These are phyloP conservation scores for Apodemia hepburni DNA, from an alignment of 2,888 invertebrate species.

Conservation along the genomic window DNA sequence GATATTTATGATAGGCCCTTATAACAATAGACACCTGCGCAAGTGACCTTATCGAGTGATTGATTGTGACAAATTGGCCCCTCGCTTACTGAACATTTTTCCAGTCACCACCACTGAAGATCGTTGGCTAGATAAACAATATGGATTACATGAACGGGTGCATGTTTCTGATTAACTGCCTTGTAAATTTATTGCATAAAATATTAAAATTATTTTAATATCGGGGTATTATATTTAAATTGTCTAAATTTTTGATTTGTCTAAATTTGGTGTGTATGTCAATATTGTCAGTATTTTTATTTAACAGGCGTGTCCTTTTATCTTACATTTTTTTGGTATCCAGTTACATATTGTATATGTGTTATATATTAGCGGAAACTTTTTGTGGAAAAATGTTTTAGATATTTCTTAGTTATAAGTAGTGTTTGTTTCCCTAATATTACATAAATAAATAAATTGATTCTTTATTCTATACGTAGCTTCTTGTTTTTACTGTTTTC, in stretches of 20 bases:
- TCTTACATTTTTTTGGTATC: too few relatives aligned
- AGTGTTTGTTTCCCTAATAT: too few relatives aligned
- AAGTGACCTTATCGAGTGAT: conserved; percentile 57
- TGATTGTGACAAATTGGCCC: conserved; percentile 60
- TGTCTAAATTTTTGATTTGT: too few relatives aligned
- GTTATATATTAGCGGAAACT: too few relatives aligned
- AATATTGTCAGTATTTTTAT: too few relatives aligned
- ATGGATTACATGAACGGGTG: conserved; percentile 43
- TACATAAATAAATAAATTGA: too few relatives aligned
- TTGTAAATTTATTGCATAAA: conserved; percentile 17
- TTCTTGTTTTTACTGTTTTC: neutral
- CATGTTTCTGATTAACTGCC: conserved; percentile 10
- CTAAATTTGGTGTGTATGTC: too few relatives aligned
- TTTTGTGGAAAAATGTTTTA: too few relatives aligned
- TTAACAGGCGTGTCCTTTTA: too few relatives aligned
- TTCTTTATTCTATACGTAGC: neutral
- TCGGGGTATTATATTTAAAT: conserved; percentile 7
- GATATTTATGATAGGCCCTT: neutral
- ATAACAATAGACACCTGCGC: conserved; percentile 41
- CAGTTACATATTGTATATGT: too few relatives aligned
- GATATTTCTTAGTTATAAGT: too few relatives aligned
- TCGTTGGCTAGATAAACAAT: conserved; percentile 55
- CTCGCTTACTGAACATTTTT: conserved; percentile 41
- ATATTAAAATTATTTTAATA: neutral
- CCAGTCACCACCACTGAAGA: conserved; percentile 43